A percentile compares a stretch with the other conserved stretches of the same genome.
Conservation (phyloP, 2,888 invertebrate genomes). For the Callimorpha dominula region DNA sequence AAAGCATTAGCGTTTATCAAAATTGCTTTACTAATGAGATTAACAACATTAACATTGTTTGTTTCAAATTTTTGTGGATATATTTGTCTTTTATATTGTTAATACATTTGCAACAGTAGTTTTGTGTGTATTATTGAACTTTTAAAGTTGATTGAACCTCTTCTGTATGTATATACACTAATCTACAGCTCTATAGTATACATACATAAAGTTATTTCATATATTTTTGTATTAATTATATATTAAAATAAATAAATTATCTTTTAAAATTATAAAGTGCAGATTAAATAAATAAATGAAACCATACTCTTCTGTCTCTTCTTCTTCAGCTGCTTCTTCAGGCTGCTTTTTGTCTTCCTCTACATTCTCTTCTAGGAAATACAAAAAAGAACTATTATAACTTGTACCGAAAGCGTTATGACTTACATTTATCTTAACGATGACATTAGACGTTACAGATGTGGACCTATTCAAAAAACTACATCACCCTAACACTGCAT, state of each 20-base stretch:
- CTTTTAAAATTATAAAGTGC: too few relatives aligned
- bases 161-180: not conserved
- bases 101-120: not conserved
- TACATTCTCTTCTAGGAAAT: not conserved
- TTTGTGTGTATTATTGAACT: not conserved
- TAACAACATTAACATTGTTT: too few relatives aligned
- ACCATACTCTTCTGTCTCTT: slow-evolving; percentile 31
- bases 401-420: not conserved
- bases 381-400: not conserved
- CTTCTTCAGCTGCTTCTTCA: slow-evolving; percentile 13
- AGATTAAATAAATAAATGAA: not conserved
- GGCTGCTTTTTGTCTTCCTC: not conserved
- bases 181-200: not conserved
- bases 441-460: not conserved
- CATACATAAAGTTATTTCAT: not conserved
- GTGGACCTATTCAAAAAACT: not conserved
- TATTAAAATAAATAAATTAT: too few relatives aligned
- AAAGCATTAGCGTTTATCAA: too few relatives aligned
- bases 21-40: too few relatives aligned
- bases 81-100: too few relatives aligned
- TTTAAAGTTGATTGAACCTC: not conserved
- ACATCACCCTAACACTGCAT: not conserved
- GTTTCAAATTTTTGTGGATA: too few relatives aligned
- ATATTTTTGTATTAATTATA: too few relatives aligned
- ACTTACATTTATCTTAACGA: not conserved